Percentiles rank a stretch among this genome's conserved stretches.
These are phyloP conservation scores for Mactromeris polynyma DNA, from an alignment of 2,888 invertebrate genomes.

Conservation along the genomic window DNA sequence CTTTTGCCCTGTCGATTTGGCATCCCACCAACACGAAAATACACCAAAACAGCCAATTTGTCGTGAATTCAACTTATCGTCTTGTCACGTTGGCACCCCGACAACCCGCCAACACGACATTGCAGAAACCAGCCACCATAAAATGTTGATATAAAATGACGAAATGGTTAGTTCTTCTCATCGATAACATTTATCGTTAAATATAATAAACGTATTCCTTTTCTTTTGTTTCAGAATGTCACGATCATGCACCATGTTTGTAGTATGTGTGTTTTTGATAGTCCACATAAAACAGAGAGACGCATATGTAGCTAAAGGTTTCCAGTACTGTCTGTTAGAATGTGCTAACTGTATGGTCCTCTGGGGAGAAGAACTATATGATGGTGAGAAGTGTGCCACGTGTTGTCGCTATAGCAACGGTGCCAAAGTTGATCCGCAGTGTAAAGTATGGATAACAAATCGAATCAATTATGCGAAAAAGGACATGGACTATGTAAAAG, in stretches of 20 bases:
- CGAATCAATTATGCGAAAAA: slow-evolving; percentile 46
- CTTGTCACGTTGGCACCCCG: too few relatives aligned
- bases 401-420: slow-evolving; percentile 75
- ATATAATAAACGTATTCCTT: too few relatives aligned
- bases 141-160: too few relatives aligned
- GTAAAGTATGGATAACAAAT: slow-evolving; percentile 63
- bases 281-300: background rate
- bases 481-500: slow-evolving; percentile 49
- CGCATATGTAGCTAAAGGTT: slow-evolving; percentile 38
- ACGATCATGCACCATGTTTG: background rate
- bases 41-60: too few relatives aligned
- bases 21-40: too few relatives aligned
- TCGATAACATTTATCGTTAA: too few relatives aligned
- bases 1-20: too few relatives aligned
- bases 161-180: too few relatives aligned
- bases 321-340: slow-evolving; percentile 74
- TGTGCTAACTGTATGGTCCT: slow-evolving; percentile 76
- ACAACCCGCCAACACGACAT: too few relatives aligned
- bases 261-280: background rate
- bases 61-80: too few relatives aligned
- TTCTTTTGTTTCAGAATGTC: slow-evolving; percentile 24
- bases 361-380: slow-evolving; percentile 76
- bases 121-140: too few relatives aligned
- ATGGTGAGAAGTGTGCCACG: slow-evolving; percentile 75
- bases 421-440: slow-evolving; percentile 71